A percentile compares a stretch with the other conserved stretches of the same genome.
Conservation (phyloP, 2,797 vertebrate genomes). For the Hoplostethus mediterraneus region DNA sequence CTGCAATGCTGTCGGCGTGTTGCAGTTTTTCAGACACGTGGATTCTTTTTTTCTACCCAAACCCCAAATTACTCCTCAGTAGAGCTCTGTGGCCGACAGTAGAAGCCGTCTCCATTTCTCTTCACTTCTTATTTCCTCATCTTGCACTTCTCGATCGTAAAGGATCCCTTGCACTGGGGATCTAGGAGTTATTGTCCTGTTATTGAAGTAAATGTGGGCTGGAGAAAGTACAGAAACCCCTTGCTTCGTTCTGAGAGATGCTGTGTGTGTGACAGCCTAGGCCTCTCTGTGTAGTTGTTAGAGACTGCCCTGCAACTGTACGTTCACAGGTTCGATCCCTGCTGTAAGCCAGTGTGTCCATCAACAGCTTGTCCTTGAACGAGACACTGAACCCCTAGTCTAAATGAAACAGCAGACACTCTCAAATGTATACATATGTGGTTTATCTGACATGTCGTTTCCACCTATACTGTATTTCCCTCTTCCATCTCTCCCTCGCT, state of each 20-base stretch:
- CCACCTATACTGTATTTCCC: too few relatives aligned
- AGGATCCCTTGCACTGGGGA: conserved; percentile 1
- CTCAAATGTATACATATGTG: too few relatives aligned
- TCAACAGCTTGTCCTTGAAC: conserved; percentile 45
- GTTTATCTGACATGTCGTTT: too few relatives aligned
- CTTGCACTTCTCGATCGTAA: background rate
- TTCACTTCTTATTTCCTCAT: background rate
- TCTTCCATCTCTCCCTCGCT: background rate
- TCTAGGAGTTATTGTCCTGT: too few relatives aligned
- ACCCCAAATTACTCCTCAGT: conserved; percentile 15
- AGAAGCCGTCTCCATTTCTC: background rate
- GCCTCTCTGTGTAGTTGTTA: conserved; percentile 8
- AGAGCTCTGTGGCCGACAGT: background rate
- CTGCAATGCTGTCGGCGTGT: background rate
- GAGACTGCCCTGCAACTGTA: conserved; percentile 26
- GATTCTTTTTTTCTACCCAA: conserved; percentile 19
- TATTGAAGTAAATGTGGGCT: too few relatives aligned
- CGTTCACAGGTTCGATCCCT: conserved; percentile 57
- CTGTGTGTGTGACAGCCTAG: too few relatives aligned
- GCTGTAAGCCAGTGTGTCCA: conserved; percentile 52
- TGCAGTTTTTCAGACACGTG: conserved; percentile 2
- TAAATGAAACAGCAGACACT: background rate
- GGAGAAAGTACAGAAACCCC: too few relatives aligned
- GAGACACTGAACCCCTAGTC: background rate
- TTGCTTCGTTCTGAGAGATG: too few relatives aligned